Evolutionary conservation across 1,140 invertebrate species (phyloP), one percentile per base, ranked within the genome.

Genomic region (Pogonus chalceus): DNA sequence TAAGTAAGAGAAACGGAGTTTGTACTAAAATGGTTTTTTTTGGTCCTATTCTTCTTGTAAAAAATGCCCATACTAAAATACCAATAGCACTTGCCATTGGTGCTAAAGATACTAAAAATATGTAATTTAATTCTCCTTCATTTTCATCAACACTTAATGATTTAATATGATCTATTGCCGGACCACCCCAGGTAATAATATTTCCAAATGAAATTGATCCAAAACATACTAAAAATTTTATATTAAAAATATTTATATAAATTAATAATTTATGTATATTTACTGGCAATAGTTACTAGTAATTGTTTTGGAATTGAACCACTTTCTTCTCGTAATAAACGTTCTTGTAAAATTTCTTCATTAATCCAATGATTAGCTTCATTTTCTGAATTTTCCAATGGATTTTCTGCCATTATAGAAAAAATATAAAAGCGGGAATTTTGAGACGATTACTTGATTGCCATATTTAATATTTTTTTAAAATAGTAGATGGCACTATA

Each of bases 41-140:
- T 20, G 58, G 60, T 0, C 60, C 60, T 20, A 56, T 46, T 57
- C 57, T 56, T 22, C 51, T 24, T 35, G 35, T 56, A 2, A 58
- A 31, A 20, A 56, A 53, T 0, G 50, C 23, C 43, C 54, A 55
- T 1, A 49, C 20, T 10, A 49, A 18, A 10, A 58, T 49, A 14
- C 60, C 60, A 2, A 58, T 12, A 12, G 55, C 49, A 49, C 53
- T 56, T 23, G 58, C 60, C 20, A 62, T 21, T 2, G 55, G 53
- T 26, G 54, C 51, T n/a, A 60, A 31, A 37, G 49, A 26, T 12
- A 49, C 54, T 16, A 55, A 20, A 49, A 37, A 53, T 16, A 46
- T 39, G 21, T 49, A 20, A 18, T 53, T 18, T 18, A 16, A n/a
- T 43, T 12, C 18, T 43, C 31, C 10, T 51, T 35, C 2, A 23